phyloP scores from a whole-genome alignment of 2,797 vertebrate species.

The Acipenser ruthenus region DNA sequence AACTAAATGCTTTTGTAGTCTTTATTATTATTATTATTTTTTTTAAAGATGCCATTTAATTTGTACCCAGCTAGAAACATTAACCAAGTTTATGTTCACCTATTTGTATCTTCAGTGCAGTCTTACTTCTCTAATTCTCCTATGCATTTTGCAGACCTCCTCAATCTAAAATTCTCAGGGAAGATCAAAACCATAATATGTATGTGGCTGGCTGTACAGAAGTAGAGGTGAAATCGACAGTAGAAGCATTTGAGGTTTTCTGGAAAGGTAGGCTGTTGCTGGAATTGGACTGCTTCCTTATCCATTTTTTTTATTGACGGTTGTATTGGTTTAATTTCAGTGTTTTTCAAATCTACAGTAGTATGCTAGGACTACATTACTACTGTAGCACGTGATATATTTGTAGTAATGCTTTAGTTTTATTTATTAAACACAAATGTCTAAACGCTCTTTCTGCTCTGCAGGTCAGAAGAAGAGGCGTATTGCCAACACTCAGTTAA shows the following conservation, averaged over 20 bases:
- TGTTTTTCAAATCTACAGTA: not conserved
- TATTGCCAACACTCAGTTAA: conserved; percentile 88
- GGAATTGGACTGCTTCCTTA: not conserved
- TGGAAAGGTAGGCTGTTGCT: conserved; percentile 74
- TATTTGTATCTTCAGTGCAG: no score
- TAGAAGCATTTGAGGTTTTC: conserved; percentile 94
- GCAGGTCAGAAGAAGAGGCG: conserved; percentile 90
- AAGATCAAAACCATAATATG: conserved; percentile 96
- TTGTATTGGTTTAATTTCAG: not conserved
- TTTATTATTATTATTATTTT: no score
- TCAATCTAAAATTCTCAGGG: conserved; percentile 84
- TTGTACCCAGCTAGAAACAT: no score
- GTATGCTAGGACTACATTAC: no score
- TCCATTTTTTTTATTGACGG: not conserved
- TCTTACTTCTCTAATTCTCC: not conserved
- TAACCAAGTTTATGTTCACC: no score
- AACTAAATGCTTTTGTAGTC: no score
- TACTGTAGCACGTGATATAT: no score
- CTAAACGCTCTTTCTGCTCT: not conserved
- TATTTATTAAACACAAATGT: no score
- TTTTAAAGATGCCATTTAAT: no score
- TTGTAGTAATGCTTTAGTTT: no score
- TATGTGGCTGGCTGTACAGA: conserved; percentile 89
- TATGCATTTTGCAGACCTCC: conserved; percentile 62
- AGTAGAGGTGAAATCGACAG: conserved; percentile 90